These are phyloP conservation scores for Sphenopsis melanotis DNA, from an alignment of 2,797 vertebrate species.

Conservation along the genomic window DNA sequence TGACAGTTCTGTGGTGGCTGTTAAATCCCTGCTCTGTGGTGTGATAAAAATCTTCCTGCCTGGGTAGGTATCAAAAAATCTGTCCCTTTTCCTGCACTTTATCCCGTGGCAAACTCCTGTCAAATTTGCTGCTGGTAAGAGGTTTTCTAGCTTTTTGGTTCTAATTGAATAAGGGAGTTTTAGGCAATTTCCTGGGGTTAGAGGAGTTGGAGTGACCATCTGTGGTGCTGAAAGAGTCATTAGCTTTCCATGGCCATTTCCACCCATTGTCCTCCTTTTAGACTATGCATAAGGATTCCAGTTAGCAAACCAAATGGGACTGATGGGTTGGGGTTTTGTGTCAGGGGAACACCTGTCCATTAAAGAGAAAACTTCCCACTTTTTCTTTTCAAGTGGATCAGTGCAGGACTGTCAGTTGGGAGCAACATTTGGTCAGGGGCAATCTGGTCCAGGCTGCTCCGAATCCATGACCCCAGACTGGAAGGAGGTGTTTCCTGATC, in stretches of 20 bases:
- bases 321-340: background rate
- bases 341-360: constrained; percentile 49
- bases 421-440: constrained; percentile 21
- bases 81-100: background rate
- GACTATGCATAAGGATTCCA: constrained; percentile 1
- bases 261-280: constrained; percentile 41
- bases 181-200: background rate
- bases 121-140: background rate
- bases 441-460: background rate
- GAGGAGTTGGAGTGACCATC: constrained; percentile 28
- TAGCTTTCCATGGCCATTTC: constrained; percentile 41
- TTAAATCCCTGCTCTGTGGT: background rate
- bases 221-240: constrained; percentile 41
- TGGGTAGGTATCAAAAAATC: background rate
- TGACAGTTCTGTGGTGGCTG: background rate
- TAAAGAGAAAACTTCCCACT: constrained; percentile 3
- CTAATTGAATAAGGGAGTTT: background rate
- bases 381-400: background rate
- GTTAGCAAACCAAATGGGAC: background rate
- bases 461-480: background rate
- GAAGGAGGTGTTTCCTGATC: background rate
- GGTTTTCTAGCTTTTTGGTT: background rate
- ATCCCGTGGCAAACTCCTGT: background rate
- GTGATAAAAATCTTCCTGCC: background rate
- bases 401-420: constrained; percentile 11